Base-by-base conservation (phyloP, 2,888 invertebrate genomes). In the Drosophila parthenogenetica region DNA sequence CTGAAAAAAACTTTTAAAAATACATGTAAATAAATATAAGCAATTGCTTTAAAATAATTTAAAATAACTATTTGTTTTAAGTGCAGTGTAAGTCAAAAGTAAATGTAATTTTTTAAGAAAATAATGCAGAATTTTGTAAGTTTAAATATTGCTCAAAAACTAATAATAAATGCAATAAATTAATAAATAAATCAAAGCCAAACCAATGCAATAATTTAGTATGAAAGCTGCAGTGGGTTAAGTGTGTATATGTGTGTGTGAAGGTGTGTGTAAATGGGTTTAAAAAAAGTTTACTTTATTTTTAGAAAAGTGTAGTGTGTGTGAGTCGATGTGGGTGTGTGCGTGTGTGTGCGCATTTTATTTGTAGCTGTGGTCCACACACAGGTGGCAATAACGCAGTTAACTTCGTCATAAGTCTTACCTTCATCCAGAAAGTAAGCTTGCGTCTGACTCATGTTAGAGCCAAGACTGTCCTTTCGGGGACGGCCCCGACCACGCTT, bases 351-450 rank as follows among this genome's bases (percentile, higher is more conserved):
- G 67, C 35, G 55, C 49, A 50, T 22, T 42, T 59, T 64, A 48
- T 54, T 8, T 66, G 51, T 59, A 73, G 64, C 54, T 70, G 75
- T 74, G 66, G 48, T 58, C 79, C 65, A 63, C 79, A 62, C 60
- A 53, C 13, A 35, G 11, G 35, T 13, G 40, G 55, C 63, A 48
- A n/a, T 73, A 66, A 70, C 40, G 53, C 54, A 45, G 14, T 62
- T 77, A 57, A 58, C 64, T 54, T 59, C 73, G 54, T 77, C 78
- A 50, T 59, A 75, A 81, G 88, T 89, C 91, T 92, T 93, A 95
- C 95, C 95, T 93, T 96, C 95, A 92, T 95, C 95, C 80, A 95
- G 93, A 79, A 95, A 95, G 91, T 95, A 95, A 90, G 95, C 95
- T 88, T 95, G 95, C 87, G 92, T 93, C 66, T 92, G 92, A 90